Base-by-base conservation (phyloP, 2,113 vertebrate species). In the Spilogale gracilis region DNA sequence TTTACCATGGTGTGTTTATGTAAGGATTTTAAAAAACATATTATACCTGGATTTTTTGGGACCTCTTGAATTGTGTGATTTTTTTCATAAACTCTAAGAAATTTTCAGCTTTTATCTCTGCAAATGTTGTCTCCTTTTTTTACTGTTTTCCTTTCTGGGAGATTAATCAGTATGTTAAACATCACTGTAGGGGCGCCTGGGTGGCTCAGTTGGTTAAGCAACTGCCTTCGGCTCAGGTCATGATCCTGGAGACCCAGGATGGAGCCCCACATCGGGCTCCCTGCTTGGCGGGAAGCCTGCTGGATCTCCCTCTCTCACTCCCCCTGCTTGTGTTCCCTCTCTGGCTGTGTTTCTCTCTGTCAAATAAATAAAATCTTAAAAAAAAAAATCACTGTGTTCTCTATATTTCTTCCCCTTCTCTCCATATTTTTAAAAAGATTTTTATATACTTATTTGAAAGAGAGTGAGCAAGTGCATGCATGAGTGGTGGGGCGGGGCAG, bases 31-130 rank as follows among this genome's bases (percentile, higher is more conserved):
- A 45, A 85, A 87, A 87, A 25, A 79, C 18, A 94, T 14, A 80
- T 73, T 91, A 23, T 79, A 45, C 60, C 30, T 65, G 89, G 21
- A 83, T 63, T 67, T 18, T 69, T 78, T 71, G n/a, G 6, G 11
- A n/a, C 61, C 25, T 74, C 30, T 80, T 73, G 50, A 94, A 63
- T 65, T 89, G 8, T 93, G 82, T 74, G 73, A 67, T 89, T 16
- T 48, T 81, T 93, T 95, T 81, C 2, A 52, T n/a, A 73, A 78
- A 45, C 38, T 80, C 21, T 69, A 17, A 48, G 23, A 97, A 74
- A 38, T 83, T 79, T 91, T 48, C 5, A 88, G 78, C 20, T 38
- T 89, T 89, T 58, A 65, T 69, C 17, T 91, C 92, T 96, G 54
- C 20, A 82, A 76, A 78, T 45, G 32, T 12, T 63, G 27, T 25